Conservation (phyloP, 2,113 vertebrate genomes). For the Rhagologus leucostigma region DNA sequence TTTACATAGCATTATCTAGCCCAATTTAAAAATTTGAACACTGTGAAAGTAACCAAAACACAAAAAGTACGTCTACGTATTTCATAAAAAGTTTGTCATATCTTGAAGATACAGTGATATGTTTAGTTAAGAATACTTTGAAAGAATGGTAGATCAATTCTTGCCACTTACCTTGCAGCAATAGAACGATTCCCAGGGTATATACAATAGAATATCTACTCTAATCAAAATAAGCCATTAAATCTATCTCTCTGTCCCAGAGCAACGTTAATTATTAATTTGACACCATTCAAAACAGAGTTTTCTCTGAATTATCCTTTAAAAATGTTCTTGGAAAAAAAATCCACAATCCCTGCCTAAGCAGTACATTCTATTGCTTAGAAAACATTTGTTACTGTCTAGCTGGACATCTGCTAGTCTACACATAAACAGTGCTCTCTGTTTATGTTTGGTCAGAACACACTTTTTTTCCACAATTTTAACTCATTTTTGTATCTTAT, state of each 20-base stretch:
- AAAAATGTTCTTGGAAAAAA: neutral
- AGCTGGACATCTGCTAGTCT: neutral
- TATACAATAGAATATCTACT: neutral
- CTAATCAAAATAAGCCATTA: constrained; percentile 21
- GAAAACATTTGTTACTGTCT: neutral
- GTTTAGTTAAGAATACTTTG: neutral
- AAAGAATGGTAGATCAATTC: neutral
- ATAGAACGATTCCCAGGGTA: neutral
- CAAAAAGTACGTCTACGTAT: neutral
- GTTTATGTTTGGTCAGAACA: neutral
- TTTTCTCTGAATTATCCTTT: neutral
- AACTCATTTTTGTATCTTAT: neutral
- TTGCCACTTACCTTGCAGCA: neutral
- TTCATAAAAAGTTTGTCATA: neutral
- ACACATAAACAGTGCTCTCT: neutral
- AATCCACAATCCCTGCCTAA: neutral
- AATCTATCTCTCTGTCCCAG: neutral
- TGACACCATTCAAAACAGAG: neutral
- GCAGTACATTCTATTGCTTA: neutral
- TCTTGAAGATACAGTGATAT: neutral
- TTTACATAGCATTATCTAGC: neutral
- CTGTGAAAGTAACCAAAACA: neutral
- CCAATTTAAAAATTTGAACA: neutral
- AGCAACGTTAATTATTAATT: neutral
- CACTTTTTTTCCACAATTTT: neutral